Base-by-base conservation (phyloP, 1,140 invertebrate genomes). In the Chlorops oryzae region DNA sequence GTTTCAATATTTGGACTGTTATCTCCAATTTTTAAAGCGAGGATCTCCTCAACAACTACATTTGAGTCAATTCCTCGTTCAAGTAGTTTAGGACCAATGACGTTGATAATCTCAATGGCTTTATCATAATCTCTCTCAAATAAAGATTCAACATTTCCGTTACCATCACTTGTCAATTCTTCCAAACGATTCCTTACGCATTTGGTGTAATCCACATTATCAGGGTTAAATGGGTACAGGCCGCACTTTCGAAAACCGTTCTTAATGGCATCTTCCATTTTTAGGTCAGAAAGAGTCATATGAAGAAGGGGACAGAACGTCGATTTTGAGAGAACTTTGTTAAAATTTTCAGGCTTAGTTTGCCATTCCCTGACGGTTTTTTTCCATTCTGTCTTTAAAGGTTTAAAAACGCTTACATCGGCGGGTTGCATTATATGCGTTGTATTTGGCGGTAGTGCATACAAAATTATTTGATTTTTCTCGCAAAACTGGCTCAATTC, bases 361-460 rank as follows among this genome's bases (percentile, higher is more conserved):
- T 20, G 45, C 47, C 18, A 37, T 13, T 27, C 35, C 18, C 51
- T 15, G 15, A 63, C 55, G 9, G 50, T 51, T 45, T 59, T 58
- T 54, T 63, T 70, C 71, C 70, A 74, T 32, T 59, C 38, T 3
- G 25, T 43, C 58, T 73, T 71, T 18, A 72, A 20, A 25, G 59
- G 57, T 50, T 55, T 52, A 43, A 73, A 76, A 3, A 73, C 57
- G 20, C 56, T 60, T 3, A 75, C 66, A 52, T 74, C 68, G n/a
- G 69, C 61, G 13, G 71, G 69, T 48, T 74, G 72, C 28, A 75
- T 48, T 5, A 75, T 63, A 50, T 75, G 73, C 6, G 74, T 74
- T 6, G 69, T 55, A 56, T 74, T 76, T 1, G 73, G 68, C 6
- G 58, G 60, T 7, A 76, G 55, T 17, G 65, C 62, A 28, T 73